Base-by-base conservation (phyloP, 2,797 vertebrate genomes). In the Sebastes diploproa region DNA sequence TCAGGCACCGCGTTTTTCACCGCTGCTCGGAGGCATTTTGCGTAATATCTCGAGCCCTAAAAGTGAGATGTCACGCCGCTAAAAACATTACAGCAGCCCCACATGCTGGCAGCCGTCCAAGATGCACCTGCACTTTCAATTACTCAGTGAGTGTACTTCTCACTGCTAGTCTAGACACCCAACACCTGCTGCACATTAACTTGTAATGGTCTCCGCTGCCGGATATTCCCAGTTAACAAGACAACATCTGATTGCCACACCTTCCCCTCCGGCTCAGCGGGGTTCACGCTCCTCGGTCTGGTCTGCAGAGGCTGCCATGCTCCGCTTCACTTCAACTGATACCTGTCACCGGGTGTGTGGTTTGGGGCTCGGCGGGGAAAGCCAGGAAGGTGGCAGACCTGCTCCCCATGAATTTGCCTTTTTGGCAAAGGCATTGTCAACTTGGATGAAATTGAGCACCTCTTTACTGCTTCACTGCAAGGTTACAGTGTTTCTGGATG, bases 51-150 rank as follows among this genome's bases (percentile, higher is more conserved):
- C 11, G 6, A 77, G 80, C 55, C 85, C 87, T 82, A 83, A 83
- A 92, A 88, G 84, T 89, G 86, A 88, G 86, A 93, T 90, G 91
- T 94, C 87, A 92, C 73, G 86, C 59, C 67, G 79, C 77, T 82
- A 79, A 88, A 93, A 92, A 90, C 87, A 91, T 90, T 80, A 84
- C 87, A 84, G 85, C 80, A 79, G 87, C 71, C 80, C 79, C 69
- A 76, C 76, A 58, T 58, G 75, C 81, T 94, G 89, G 92, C 92
- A 70, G 52, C 18, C 42, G 36, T 84, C 91, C 92, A 94, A 95
- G 91, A 94, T 95, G 93, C 94, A 96, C 95, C 93, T 95, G 95
- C 90, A 87, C 91, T 86, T 91, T 92, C 88, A 91, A 88, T 95
- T 94, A 92, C 86, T 89, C 84, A 83, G 81, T 14, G 20, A 85